phyloP scores from a whole-genome alignment of 2,113 vertebrate genomes.

The Dissostichus mawsoni region DNA sequence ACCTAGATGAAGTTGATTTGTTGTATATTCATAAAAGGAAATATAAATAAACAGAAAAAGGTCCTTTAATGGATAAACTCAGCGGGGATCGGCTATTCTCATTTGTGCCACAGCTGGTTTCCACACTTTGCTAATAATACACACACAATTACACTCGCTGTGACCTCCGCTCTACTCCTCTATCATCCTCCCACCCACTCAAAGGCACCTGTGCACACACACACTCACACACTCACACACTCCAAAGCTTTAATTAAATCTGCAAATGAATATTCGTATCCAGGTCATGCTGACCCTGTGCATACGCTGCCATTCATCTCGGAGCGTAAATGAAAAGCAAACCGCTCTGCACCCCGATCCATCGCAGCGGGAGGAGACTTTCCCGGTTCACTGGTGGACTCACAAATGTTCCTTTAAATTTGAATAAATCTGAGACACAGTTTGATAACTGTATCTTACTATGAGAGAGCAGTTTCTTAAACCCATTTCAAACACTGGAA shows the following conservation, averaged over 20 bases:
- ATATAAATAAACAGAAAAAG: background rate
- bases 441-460: background rate
- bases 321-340: constrained; percentile 54
- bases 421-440: background rate
- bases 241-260: constrained; percentile 69
- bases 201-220: background rate
- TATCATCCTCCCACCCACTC: background rate
- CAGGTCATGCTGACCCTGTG: constrained; percentile 61
- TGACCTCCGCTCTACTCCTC: constrained; percentile 15
- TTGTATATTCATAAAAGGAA: background rate
- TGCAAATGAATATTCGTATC: constrained; percentile 62
- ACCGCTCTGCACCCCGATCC: constrained; percentile 64
- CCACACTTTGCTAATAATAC: background rate
- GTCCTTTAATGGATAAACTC: constrained; percentile 16
- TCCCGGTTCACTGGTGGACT: background rate
- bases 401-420: constrained; percentile 2
- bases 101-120: constrained; percentile 12
- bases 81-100: background rate
- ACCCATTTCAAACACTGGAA: background rate
- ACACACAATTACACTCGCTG: background rate
- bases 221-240: constrained; percentile 15
- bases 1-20: background rate
- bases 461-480: background rate
- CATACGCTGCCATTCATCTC: constrained; percentile 47
- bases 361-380: constrained; percentile 8